Evolutionary conservation across 2,888 invertebrate genomes (phyloP).

Genomic region (Cyclophora punctaria): DNA sequence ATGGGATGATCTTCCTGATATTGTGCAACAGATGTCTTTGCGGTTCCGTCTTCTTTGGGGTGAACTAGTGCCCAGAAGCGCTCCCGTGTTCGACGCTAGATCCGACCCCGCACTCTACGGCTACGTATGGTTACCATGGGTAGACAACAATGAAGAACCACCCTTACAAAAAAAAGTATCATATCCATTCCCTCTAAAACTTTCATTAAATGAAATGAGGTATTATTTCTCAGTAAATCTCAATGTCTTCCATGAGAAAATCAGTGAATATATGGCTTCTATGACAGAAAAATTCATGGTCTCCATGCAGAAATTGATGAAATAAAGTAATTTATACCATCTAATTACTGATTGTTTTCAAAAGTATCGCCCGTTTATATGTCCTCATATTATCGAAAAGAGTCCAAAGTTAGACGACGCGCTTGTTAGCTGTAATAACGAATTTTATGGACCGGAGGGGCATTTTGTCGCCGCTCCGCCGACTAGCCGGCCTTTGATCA

Average conservation of each 20-base stretch:
- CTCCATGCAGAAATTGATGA: slow-evolving; percentile 6
- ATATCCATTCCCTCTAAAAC: slow-evolving; percentile 33
- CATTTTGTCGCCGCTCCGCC: slow-evolving; percentile 44
- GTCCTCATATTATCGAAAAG: slow-evolving; percentile 13
- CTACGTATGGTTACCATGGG: slow-evolving; percentile 39
- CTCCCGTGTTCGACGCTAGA: slow-evolving; percentile 24
- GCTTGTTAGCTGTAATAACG: slow-evolving; percentile 37
- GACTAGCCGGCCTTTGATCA: slow-evolving; percentile 56
- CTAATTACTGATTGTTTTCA: slow-evolving; percentile 8
- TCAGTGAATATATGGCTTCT: slow-evolving; percentile 24
- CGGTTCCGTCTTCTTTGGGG: slow-evolving; percentile 33
- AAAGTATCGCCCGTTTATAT: slow-evolving; percentile 19
- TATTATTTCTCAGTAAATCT: slow-evolving; percentile 35
- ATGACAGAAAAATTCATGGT: slow-evolving; percentile 30
- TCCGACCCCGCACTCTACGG: slow-evolving; percentile 31
- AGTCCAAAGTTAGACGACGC: slow-evolving; percentile 19
- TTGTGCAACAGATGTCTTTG: slow-evolving; percentile 30
- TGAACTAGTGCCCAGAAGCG: slow-evolving; percentile 27
- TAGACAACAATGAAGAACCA: slow-evolving; percentile 26
- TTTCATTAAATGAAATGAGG: slow-evolving; percentile 30
- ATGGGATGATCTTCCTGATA: slow-evolving; percentile 31
- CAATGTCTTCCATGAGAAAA: slow-evolving; percentile 26
- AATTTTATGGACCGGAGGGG: slow-evolving; percentile 46
- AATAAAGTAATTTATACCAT: no score
- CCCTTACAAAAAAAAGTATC: slow-evolving; percentile 4